These are phyloP conservation scores for Strigops habroptila DNA, from an alignment of 2,113 vertebrate species.

Conservation along the genomic window DNA sequence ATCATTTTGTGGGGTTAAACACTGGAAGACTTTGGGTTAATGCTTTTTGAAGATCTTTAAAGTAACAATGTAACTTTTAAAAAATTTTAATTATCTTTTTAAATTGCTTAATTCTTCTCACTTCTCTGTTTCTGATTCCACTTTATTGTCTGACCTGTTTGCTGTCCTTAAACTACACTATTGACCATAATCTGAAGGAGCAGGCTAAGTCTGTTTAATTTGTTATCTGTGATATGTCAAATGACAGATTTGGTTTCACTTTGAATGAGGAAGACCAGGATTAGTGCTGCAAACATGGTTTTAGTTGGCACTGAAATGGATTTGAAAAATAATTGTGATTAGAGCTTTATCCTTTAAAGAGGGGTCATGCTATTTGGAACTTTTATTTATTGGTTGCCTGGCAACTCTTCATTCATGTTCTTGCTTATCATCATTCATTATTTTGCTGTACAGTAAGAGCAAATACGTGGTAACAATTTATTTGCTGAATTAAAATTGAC, in stretches of 20 bases:
- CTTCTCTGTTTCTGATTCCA: neutral
- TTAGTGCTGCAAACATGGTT: conserved; percentile 43
- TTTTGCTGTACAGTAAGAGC: conserved; percentile 23
- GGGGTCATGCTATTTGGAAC: conserved; percentile 43
- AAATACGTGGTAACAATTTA: conserved; percentile 35
- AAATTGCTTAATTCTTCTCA: neutral
- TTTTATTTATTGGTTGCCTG: conserved; percentile 54
- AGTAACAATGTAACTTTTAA: neutral
- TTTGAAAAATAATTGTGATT: conserved; percentile 56
- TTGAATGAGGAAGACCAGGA: neutral
- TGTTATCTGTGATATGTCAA: neutral
- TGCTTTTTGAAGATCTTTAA: neutral
- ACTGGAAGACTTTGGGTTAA: neutral
- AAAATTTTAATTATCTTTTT: neutral
- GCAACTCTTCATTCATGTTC: conserved; percentile 57
- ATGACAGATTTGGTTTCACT: conserved; percentile 16
- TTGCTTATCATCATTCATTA: conserved; percentile 40
- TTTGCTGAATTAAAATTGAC: conserved; percentile 19
- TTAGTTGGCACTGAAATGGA: conserved; percentile 14
- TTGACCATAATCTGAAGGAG: neutral
- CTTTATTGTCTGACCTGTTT: neutral
- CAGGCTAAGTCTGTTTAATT: neutral
- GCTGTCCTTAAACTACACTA: neutral
- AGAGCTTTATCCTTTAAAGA: conserved; percentile 50
- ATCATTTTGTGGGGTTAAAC: neutral